Percentiles rank a stretch among this genome's conserved stretches.
Evolutionary conservation across 2,797 vertebrate species (phyloP).

Genomic region (Pelodytes ibericus): DNA sequence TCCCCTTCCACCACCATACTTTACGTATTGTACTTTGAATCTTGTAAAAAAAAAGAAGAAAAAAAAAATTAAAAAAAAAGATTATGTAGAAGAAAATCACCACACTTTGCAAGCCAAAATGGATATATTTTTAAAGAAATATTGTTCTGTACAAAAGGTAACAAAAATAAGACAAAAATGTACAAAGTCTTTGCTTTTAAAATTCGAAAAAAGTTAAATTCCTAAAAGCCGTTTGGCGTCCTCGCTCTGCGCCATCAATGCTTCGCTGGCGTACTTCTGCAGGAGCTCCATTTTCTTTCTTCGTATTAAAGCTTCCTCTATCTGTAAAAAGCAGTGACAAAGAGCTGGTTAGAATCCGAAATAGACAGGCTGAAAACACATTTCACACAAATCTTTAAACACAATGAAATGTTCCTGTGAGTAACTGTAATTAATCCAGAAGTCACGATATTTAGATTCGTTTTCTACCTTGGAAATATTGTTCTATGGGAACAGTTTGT

Average conservation of each 20-base stretch:
- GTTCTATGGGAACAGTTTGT: too few relatives aligned
- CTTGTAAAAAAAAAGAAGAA: too few relatives aligned
- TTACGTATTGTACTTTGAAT: too few relatives aligned
- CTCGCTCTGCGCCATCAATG: constrained; percentile 90
- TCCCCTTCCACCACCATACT: too few relatives aligned
- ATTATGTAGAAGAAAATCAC: background rate
- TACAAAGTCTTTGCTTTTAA: constrained; percentile 23
- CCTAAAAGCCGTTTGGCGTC: constrained; percentile 88
- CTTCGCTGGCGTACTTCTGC: constrained; percentile 93
- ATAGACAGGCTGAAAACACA: background rate
- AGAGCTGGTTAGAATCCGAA: background rate
- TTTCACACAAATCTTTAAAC: too few relatives aligned
- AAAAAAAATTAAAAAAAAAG: too few relatives aligned
- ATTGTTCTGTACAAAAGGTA: constrained; percentile 37
- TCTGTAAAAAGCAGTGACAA: constrained; percentile 70
- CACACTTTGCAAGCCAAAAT: constrained; percentile 4
- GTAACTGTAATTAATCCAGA: too few relatives aligned
- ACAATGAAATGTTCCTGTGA: too few relatives aligned
- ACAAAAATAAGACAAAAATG: constrained; percentile 21
- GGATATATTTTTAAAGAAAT: constrained; percentile 11
- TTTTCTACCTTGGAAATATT: too few relatives aligned
- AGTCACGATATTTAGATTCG: too few relatives aligned
- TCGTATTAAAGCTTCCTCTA: constrained; percentile 91
- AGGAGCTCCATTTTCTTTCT: constrained; percentile 97
- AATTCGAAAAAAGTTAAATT: constrained; percentile 72